Percentiles rank a stretch among this genome's conserved stretches.
Evolutionary conservation across 2,797 vertebrate genomes (phyloP).

Genomic region (Distichodus sexfasciatus): DNA sequence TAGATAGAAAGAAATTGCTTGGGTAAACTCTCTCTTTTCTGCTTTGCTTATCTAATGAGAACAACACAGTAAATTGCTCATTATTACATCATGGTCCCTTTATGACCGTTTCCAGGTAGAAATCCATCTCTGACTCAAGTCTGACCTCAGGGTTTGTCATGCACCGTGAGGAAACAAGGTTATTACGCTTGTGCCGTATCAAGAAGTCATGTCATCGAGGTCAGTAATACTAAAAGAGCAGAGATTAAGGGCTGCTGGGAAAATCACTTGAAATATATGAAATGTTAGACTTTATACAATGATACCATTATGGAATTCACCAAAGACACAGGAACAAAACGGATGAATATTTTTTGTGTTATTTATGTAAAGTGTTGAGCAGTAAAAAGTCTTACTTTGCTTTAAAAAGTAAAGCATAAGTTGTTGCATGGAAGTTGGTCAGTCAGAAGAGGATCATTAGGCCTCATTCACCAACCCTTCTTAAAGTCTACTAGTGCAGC

Average conservation of each 20-base stretch:
- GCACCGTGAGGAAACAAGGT: slow-evolving; percentile 18
- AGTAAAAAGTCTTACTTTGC: no score
- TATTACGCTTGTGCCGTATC: not conserved
- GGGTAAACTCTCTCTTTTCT: not conserved
- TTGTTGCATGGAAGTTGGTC: no score
- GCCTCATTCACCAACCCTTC: no score
- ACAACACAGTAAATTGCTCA: not conserved
- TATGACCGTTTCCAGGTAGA: slow-evolving; percentile 24
- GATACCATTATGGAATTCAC: not conserved
- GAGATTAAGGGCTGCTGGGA: not conserved
- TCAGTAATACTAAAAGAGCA: not conserved
- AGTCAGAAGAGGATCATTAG: no score
- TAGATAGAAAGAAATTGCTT: no score
- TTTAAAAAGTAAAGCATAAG: no score
- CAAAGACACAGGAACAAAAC: no score
- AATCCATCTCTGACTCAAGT: slow-evolving; percentile 31
- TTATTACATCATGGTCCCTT: slow-evolving; percentile 23
- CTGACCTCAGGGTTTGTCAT: slow-evolving; percentile 36
- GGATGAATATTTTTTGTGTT: no score
- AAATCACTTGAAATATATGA: not conserved
- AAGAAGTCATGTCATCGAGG: not conserved
- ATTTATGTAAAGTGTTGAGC: no score
- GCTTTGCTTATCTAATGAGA: not conserved
- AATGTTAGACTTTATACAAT: not conserved
- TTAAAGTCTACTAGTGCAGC: no score